Evolutionary conservation across 2,888 invertebrate genomes (phyloP).

Genomic region (Miltochrista miniata): DNA sequence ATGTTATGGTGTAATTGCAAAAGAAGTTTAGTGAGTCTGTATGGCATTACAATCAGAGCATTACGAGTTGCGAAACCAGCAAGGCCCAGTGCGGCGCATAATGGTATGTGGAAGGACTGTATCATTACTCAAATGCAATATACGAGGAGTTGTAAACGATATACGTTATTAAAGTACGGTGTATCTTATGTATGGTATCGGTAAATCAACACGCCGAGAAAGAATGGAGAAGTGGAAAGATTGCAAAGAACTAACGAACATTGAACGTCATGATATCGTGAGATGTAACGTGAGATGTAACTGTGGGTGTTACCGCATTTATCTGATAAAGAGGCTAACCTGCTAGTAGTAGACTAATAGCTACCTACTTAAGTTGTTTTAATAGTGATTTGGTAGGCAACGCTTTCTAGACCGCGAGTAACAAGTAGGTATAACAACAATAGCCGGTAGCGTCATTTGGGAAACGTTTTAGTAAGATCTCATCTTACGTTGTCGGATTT

Average conservation of each 20-base stretch:
- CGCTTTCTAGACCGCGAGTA: constrained; percentile 37
- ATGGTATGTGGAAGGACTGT: constrained; percentile 65
- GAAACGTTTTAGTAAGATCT: constrained; percentile 5
- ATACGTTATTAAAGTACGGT: constrained; percentile 9
- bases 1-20: constrained; percentile 60
- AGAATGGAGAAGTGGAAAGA: constrained; percentile 14
- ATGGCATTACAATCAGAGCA: constrained; percentile 79
- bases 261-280: constrained; percentile 19
- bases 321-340: constrained; percentile 16
- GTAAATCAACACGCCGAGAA: constrained; percentile 14
- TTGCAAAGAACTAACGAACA: constrained; percentile 14
- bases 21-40: constrained; percentile 49
- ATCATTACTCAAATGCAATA: constrained; percentile 43
- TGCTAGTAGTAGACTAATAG: constrained; percentile 10
- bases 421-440: constrained; percentile 33
- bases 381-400: constrained; percentile 24
- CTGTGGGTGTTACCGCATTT: constrained; percentile 13
- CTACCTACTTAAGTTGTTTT: constrained; percentile 12
- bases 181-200: constrained; percentile 10
- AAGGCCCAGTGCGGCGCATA: constrained; percentile 60
- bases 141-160: constrained; percentile 13
- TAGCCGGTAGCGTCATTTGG: constrained; percentile 15
- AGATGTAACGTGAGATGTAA: constrained; percentile 24
- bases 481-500: not conserved
- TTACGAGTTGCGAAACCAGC: constrained; percentile 75